Percentiles rank a stretch among this genome's conserved stretches.
Conservation (phyloP, 2,113 vertebrate genomes). For the Opisthocomus hoazin region DNA sequence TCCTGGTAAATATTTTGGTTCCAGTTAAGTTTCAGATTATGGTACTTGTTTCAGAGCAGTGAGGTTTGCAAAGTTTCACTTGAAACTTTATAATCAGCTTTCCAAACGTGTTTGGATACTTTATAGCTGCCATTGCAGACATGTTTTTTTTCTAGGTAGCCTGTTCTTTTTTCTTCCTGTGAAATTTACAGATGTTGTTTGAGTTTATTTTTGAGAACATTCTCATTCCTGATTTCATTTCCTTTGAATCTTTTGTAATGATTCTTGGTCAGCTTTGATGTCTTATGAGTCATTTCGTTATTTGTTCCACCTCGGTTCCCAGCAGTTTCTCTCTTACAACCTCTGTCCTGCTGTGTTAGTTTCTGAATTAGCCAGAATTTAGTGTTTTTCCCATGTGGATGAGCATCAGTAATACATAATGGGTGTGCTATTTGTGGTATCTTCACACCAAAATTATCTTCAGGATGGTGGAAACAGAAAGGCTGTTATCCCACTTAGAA, state of each 20-base stretch:
- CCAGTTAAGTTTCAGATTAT: not conserved
- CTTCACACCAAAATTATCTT: not conserved
- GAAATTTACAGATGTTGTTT: not conserved
- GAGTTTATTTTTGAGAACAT: not conserved
- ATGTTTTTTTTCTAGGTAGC: not conserved
- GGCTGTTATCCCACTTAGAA: not conserved
- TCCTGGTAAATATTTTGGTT: not conserved
- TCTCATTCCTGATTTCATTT: not conserved
- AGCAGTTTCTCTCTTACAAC: not conserved
- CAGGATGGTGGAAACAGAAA: not conserved
- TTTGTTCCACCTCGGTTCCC: fast-evolving
- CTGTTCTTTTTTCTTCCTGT: not conserved
- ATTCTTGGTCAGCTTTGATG: not conserved
- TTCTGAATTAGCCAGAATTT: not conserved
- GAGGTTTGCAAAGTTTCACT: not conserved
- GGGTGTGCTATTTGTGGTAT: not conserved
- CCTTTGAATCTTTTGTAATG: not conserved
- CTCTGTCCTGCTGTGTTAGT: not conserved
- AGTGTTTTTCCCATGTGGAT: not conserved
- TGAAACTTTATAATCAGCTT: not conserved
- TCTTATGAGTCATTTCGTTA: not conserved
- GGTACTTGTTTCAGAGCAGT: not conserved
- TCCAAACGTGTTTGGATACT: not conserved
- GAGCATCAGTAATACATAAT: not conserved
- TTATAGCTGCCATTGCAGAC: not conserved